These are phyloP conservation scores for Halictus rubicundus DNA, from an alignment of 1,140 invertebrate genomes.

Conservation along the genomic window DNA sequence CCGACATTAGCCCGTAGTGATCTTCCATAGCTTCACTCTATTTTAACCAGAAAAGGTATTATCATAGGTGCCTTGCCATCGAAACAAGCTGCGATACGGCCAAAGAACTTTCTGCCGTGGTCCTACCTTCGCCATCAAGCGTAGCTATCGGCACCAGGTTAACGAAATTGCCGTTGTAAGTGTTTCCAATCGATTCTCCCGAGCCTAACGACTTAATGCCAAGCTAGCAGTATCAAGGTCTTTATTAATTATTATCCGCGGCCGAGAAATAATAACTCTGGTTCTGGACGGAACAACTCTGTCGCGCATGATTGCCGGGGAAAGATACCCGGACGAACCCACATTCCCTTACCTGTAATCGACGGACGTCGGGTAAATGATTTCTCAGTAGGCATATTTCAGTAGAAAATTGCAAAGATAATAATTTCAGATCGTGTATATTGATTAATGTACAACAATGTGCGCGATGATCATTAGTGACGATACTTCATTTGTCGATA, in stretches of 20 bases:
- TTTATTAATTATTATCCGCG: conserved; percentile 52
- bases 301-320: not conserved
- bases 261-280: not conserved
- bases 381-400: not conserved
- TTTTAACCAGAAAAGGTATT: too few species aligned
- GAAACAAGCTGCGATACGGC: conserved; percentile 13
- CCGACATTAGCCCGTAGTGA: not conserved
- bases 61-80: conserved; percentile 46
- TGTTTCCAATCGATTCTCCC: conserved; percentile 58
- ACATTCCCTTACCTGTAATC: conserved; percentile 3
- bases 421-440: not conserved
- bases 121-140: conserved; percentile 1
- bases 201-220: conserved; percentile 60
- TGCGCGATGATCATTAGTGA: not conserved
- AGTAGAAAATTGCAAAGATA: not conserved
- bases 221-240: conserved; percentile 31
- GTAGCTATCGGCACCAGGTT: conserved; percentile 46
- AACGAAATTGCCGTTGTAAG: conserved; percentile 61
- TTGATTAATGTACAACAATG: not conserved
- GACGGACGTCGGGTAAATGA: conserved; percentile 2
- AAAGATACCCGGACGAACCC: not conserved
- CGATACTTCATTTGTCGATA: not conserved
- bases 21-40: conserved; percentile 40
- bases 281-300: conserved; percentile 1
- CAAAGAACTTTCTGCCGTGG: not conserved